Base-by-base conservation (phyloP, 2,888 invertebrate genomes). In the Cactoblastis cactorum region DNA sequence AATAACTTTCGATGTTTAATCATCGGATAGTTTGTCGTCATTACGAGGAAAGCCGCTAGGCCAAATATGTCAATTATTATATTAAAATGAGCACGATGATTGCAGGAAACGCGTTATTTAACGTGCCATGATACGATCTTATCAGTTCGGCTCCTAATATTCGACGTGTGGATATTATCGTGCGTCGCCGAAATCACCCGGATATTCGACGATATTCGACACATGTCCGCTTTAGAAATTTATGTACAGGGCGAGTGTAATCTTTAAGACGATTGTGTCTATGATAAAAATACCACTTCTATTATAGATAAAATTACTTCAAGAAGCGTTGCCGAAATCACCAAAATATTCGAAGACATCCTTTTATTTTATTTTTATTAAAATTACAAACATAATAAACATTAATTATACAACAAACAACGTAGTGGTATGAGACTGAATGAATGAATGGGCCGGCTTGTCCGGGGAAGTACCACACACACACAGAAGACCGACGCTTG, bases 91-190 rank as follows among this genome's bases (percentile, higher is more conserved):
- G 82, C 67, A 73, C 80, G 79, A 81, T 85, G 85, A 87, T 85
- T 86, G 78, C 89, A 88, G 89, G 89, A 89, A 86, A 83, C 87
- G 69, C 83, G 88, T 86, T 89, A 89, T 89, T 89, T 89, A 87
- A 85, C 83, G 78, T 82, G 64, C 74, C 59, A 61, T 71, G 88
- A 89, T 89, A 86, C 53, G 69, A 89, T 89, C 89, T 89, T 85
- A 89, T 89, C 89, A 73, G 56, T 5, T 14, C 38, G 54, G 74
- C 83, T 85, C 83, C 86, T 88, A 87, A 88, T 88, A 75, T 71
- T 68, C 73, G 77, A 87, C 80, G 88, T 89, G 86, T 84, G 87
- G 86, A 87, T 87, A 87, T 89, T 87, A 88, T 82, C 85, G 78
- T 74, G 63, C 76, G 80, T 74, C 79, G 84, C 80, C 83, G 79